Evolutionary conservation across 2,888 invertebrate species (phyloP).

Genomic region (Lysandra bellargus): DNA sequence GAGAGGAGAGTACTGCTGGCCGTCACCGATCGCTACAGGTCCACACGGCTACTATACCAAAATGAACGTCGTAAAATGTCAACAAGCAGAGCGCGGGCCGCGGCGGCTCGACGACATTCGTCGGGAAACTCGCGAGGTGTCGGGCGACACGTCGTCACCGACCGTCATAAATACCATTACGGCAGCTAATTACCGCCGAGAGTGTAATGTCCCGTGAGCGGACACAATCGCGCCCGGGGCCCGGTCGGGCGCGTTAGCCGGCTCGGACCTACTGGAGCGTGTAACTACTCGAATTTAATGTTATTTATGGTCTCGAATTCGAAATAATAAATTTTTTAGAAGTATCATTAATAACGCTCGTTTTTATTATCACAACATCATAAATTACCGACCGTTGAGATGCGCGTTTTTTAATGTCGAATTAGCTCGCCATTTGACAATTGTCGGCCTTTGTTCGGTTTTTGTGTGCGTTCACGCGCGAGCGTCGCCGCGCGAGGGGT

Average conservation of each 20-base stretch:
- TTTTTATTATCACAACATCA: slow-evolving; percentile 68
- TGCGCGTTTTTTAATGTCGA: slow-evolving; percentile 77
- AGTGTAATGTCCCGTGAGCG: slow-evolving; percentile 21
- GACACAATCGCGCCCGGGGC: background rate
- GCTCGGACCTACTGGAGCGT: slow-evolving; percentile 64
- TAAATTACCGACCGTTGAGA: slow-evolving; percentile 76
- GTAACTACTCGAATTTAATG: slow-evolving; percentile 54
- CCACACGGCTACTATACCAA: too few species aligned
- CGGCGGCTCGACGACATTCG: too few species aligned
- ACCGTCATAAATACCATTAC: background rate
- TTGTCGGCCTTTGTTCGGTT: slow-evolving; percentile 60
- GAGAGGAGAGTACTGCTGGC: too few species aligned
- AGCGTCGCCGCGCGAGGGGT: slow-evolving; percentile 63
- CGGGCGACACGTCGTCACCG: background rate
- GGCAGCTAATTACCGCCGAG: background rate
- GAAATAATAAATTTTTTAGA: slow-evolving; percentile 57
- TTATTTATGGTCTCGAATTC: slow-evolving; percentile 66
- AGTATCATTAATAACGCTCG: slow-evolving; percentile 68
- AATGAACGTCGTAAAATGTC: too few species aligned
- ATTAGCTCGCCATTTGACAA: slow-evolving; percentile 72
- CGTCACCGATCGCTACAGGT: too few species aligned
- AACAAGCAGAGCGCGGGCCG: too few species aligned
- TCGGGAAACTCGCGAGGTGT: background rate
- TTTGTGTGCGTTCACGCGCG: slow-evolving; percentile 69
- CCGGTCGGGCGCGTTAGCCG: slow-evolving; percentile 45